Base-by-base conservation (phyloP, 2,797 vertebrate genomes). In the Sciurus carolinensis region DNA sequence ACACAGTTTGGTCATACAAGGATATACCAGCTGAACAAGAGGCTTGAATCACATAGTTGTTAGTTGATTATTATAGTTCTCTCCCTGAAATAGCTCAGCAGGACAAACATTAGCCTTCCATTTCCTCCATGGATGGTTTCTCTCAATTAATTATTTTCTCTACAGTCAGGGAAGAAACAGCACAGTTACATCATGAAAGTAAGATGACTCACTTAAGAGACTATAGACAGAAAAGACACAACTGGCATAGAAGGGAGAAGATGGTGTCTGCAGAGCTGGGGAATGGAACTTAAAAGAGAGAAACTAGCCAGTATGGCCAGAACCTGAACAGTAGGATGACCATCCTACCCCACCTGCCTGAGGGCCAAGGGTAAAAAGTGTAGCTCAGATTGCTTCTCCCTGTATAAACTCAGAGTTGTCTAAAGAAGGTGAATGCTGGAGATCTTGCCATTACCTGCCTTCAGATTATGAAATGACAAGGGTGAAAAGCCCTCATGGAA, bases 381-480 rank as follows among this genome's bases (percentile, higher is more conserved):
- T 9, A 93, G 20, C 24, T 93, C 54, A 77, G 67, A 33, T n/a
- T 47, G 11, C 64, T 71, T 76, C 50, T 71, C 36, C n/a, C 39
- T 54, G 5, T 33, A 14, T 3, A 24, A 95, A 42, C 69, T 90
- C 76, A 79, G 33, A 69, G 18, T 42, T 67, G 10, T 64, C 83
- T 18, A 59, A 77, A 47, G 47, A 87, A 47, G 52, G 18, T 18
- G 33, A 88, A 73, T 15, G 5, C 30, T 73, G 44, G 82, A 59
- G 24, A 84, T 8, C 5, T 82, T 42, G 39, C 42, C 69, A 59
- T 54, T 50, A 44, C 11, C 59, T 89, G 26, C 28, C 28, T 90
- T 91, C 67, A 87, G 80, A 84, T 80, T 89, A 76, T 28, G 52
- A 96, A 97, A 88, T 47, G 18, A 73, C 59, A 57, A 52, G 8